Evolutionary conservation across 2,113 vertebrate species (phyloP), one percentile per base, ranked within the genome.

Genomic region (Marmota monax): DNA sequence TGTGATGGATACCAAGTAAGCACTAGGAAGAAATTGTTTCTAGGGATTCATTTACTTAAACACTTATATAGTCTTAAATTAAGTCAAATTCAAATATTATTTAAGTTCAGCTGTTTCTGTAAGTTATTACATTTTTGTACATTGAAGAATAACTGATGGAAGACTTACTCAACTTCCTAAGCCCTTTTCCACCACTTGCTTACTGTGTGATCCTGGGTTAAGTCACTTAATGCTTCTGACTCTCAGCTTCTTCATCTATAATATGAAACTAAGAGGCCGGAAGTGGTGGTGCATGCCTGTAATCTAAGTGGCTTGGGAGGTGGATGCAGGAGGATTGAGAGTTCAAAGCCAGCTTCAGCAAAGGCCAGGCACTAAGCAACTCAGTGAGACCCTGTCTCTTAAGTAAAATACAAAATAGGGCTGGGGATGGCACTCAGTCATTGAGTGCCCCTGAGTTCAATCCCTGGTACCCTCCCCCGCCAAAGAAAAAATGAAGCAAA

Each of bases 41-140:
- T 69, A 90, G 70, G 88, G 58, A n/a, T 70, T 90, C 76, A 88
- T 83, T 74, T 92, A 45, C 80, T 84, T 85, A 58, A 83, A 79
- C 7, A 17, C 20, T 63, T 58, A 58, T 22, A 27, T 27, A 63
- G 61, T 25, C 25, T 51, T 51, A 51, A 51, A 51, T 69, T 69
- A 86, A 76, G 51, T 92, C 45, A 51, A 67, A 89, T 79, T 86
- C n/a, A 95, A 84, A 25, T 84, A 25, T 39, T 82, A 61, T 34
- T 90, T 93, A 42, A 80, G 27, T 80, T 84, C 39, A 70, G 51
- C 27, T 80, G 18, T 80, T 92, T 92, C 74, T 90, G 72, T 37
- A 14, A 73, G 37, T 56, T 53, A 23, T 18, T 34, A 7, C 48
- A 37, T 58, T 84, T 92, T 92, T 69, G 70, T 65, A 67, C 88